Evolutionary conservation across 2,797 vertebrate species (phyloP), one percentile per base, ranked within the genome.

Genomic region (Pipistrellus pipistrellus): DNA sequence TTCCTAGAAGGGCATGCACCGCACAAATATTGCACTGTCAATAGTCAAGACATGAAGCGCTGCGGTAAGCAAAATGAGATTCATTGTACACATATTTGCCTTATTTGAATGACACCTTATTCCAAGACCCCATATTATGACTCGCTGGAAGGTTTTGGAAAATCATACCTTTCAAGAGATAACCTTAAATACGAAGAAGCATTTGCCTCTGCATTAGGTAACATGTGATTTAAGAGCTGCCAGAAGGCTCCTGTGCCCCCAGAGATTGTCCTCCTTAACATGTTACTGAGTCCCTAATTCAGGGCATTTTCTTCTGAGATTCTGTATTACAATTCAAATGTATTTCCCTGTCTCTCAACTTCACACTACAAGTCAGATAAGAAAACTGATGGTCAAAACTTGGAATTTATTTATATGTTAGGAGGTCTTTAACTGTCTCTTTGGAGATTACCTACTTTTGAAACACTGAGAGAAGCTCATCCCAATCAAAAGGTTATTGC

Each of bases 401-500:
- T 75, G 5, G 8, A 75, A 88, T 88, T 86, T 68, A 81, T 83
- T 82, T 17, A 81, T 35, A 62, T 21, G 14, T 13, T 44, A 90
- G n/a, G 57, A 57, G 1, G 30, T 85, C 8, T n/a, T 88, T 66
- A 17, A 78, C 2, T 13, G 4, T 62, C 27, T 88, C 32, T 86
- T 81, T 35, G 77, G 41, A 86, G 55, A 72, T 73, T 72, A 84
- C 27, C 35, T 90, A 62, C 83, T 51, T 75, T 66, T 90, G 59
- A 53, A 35, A 84, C 35, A 77, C 18, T 55, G 32, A 25, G 51
- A 85, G 44, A n/a, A 15, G 53, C 46, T 90, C 8, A 53, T 83
- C 86, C 38, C 27, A 81, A 64, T 88, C 21, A 76, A 94, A 92
- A 93, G 41, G 8, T 92, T 94, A 81, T 91, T 92, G 25, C 25